These are phyloP conservation scores for Mesembrinibis cayennensis DNA, from an alignment of 2,113 vertebrate genomes.

Conservation along the genomic window DNA sequence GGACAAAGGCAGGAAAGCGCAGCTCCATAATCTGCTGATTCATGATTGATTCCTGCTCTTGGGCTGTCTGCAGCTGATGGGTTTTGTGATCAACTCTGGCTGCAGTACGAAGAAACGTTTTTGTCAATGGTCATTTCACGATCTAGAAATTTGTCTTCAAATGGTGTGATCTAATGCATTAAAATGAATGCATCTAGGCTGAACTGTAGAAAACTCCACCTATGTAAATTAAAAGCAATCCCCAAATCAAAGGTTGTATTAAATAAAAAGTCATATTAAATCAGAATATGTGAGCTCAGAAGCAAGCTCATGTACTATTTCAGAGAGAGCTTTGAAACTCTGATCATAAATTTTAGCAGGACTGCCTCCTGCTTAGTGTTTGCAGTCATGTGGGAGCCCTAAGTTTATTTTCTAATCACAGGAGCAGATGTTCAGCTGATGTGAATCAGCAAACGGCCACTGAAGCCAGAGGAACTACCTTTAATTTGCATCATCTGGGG, in stretches of 20 bases:
- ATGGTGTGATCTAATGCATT: not conserved
- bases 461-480: not conserved
- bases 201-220: not conserved
- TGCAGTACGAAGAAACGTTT: not conserved
- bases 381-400: not conserved
- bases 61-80: not conserved
- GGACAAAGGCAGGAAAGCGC: not conserved
- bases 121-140: not conserved
- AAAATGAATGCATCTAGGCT: not conserved
- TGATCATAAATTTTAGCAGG: not conserved
- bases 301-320: not conserved
- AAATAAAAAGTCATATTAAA: not conserved
- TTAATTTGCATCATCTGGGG: not conserved
- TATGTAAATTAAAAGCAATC: not conserved
- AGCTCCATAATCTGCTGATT: not conserved
- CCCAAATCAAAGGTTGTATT: not conserved
- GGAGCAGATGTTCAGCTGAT: conserved; percentile 39
- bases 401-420: not conserved
- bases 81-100: not conserved
- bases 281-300: not conserved
- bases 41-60: not conserved
- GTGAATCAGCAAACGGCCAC: not conserved
- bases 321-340: not conserved
- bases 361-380: not conserved
- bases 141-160: not conserved